Percentiles rank a stretch among this genome's conserved stretches.
Evolutionary conservation across 2,797 vertebrate genomes (phyloP).

Genomic region (Notolabrus celidotus): DNA sequence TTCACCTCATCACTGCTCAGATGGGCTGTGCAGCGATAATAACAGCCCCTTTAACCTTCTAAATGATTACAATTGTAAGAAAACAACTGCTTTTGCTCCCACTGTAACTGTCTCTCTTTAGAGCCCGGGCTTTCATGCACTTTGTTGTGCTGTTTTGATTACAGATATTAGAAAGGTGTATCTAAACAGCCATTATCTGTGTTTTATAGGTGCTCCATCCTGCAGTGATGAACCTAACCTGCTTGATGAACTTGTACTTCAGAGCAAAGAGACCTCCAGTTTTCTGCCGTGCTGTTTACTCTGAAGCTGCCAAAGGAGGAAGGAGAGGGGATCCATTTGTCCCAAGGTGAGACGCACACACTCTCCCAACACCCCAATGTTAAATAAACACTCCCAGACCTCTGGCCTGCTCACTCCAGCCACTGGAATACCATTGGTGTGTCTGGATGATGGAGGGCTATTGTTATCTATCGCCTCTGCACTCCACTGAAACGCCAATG

Average conservation of each 20-base stretch:
- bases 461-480: slow-evolving; percentile 84
- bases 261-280: slow-evolving; percentile 73
- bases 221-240: slow-evolving; percentile 47
- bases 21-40: slow-evolving; percentile 78
- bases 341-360: slow-evolving; percentile 79
- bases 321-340: slow-evolving; percentile 75
- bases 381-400: slow-evolving; percentile 85
- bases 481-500: slow-evolving; percentile 73
- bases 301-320: slow-evolving; percentile 65
- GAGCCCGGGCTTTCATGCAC: too few species aligned
- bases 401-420: slow-evolving; percentile 74
- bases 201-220: slow-evolving; percentile 28
- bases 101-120: slow-evolving; percentile 2
- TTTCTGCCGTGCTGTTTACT: slow-evolving; percentile 75
- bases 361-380: slow-evolving; percentile 71
- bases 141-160: too few species aligned
- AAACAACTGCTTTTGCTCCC: slow-evolving; percentile 61
- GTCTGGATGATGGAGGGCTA: slow-evolving; percentile 84
- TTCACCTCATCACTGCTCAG: slow-evolving; percentile 82
- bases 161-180: too few species aligned
- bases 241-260: slow-evolving; percentile 76
- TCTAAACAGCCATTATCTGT: background rate
- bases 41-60: slow-evolving; percentile 78
- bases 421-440: slow-evolving; percentile 78
- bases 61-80: slow-evolving; percentile 77